Evolutionary conservation across 2,888 invertebrate species (phyloP), one percentile per base, ranked within the genome.

Genomic region (Amphiduros pacificus): DNA sequence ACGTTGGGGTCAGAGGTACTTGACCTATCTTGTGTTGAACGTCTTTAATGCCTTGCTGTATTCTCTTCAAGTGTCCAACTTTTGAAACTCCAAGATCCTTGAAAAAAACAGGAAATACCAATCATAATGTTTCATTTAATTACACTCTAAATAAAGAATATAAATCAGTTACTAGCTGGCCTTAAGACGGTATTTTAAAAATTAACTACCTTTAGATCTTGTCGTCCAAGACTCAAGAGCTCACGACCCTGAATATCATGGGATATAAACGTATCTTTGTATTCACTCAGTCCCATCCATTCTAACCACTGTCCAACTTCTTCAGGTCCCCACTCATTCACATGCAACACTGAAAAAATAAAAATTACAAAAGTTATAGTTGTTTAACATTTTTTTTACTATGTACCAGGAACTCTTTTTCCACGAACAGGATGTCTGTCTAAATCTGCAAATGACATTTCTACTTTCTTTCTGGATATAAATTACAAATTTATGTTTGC

Each of bases 31-130:
- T 61, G 57, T 65, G 74, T 20, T 68, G 71, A 14, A 92, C 84
- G 81, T 95, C 94, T 83, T 92, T 92, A 66, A 95, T 92, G 26
- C 92, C 94, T 81, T 94, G 93, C 68, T 94, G 88, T 71, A 98
- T 92, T 76, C 97, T 88, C 84, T 97, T 97, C 31, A 96, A 90
- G 81, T 97, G 97, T 0, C 97, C 97, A 55, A 97, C 93, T 85
- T 97, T 97, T 11, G 90, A 90, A 58, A 97, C 90, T 9, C 96
- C 96, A 51, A 97, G 86, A 70, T 97, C 97, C 80, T 94, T 89
- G 3, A 93, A 28, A 24, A 14, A 14, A 41, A 27, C 14, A 27
- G n/a, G 20, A 24, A 59, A 59, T 20, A 59, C n/a, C 17, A 40
- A 14, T 60, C 27, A 4, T n/a, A 11, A n/a, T n/a, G n/a, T n/a